phyloP scores from a whole-genome alignment of 2,888 invertebrate species.

The Tanytarsus gracilentus region DNA sequence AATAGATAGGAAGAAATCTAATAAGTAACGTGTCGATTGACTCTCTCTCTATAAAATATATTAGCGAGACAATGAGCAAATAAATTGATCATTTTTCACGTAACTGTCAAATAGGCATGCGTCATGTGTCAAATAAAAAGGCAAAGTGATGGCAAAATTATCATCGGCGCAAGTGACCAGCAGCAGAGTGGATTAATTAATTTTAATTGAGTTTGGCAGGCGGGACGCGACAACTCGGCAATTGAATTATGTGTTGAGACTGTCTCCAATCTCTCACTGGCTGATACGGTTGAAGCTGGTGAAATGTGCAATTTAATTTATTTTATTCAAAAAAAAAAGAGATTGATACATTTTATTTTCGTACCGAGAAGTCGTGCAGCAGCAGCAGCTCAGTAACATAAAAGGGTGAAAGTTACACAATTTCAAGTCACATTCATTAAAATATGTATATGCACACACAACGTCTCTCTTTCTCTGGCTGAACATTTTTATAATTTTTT shows the following conservation, averaged over 20 bases:
- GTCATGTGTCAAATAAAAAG: constrained; percentile 6
- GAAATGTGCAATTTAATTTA: too few relatives aligned
- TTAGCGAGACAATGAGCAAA: not conserved
- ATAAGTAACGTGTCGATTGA: constrained; percentile 1
- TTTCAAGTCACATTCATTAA: constrained; percentile 4
- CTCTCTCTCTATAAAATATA: not conserved
- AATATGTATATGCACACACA: too few relatives aligned
- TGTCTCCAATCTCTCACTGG: not conserved
- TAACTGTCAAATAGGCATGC: constrained; percentile 8
- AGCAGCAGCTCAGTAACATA: too few relatives aligned
- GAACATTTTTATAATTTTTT: not conserved
- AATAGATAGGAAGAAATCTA: not conserved
- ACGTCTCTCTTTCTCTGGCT: too few relatives aligned
- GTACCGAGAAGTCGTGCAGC: too few relatives aligned
- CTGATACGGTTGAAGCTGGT: not conserved
- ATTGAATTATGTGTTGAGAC: constrained; percentile 4
- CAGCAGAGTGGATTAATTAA: constrained; percentile 16
- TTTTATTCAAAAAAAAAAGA: too few relatives aligned
- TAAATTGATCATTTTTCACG: constrained; percentile 12
- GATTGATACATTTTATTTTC: too few relatives aligned
- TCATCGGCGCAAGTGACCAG: not conserved
- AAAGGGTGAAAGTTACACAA: constrained; percentile 15
- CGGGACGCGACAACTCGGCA: not conserved
- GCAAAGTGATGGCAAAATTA: not conserved
- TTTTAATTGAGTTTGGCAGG: constrained; percentile 26